Base-by-base conservation (phyloP, 2,888 invertebrate genomes). In the Hirtodrosophila confusa region DNA sequence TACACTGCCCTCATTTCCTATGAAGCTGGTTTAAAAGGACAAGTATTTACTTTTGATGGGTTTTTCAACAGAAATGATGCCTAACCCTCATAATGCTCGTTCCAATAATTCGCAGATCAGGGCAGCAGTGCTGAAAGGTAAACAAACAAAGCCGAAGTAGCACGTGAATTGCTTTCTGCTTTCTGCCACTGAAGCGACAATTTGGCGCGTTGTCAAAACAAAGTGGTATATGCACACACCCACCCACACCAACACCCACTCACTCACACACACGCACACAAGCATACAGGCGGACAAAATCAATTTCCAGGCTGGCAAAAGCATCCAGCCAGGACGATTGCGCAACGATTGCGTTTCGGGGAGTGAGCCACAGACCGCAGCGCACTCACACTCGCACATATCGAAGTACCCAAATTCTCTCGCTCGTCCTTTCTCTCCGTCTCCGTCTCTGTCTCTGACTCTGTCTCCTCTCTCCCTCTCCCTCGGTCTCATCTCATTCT, bases 201-300 rank as follows among this genome's bases (percentile, higher is more conserved):
- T 68, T 78, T 71, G 71, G 62, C 55, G 62, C 54, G 69, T 69
- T 88, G 79, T 82, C 88, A 75, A 58, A 78, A 83, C 86, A 82
- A 83, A 86, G 83, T 82, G 79, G 60, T 63, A 55, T 63, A 70
- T 48, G 65, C 43, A 49, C 41, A 41, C 37, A 47, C 3, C 36
- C 39, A 49, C 17, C 51, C 10, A 12, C 36, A 31, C 7, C 39
- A 8, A 9, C 11, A 33, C 55, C 53, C 17, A 56, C 10, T 9
- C 36, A 31, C 7, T 40, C 10, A 37, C 33, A 56, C 41, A 43
- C 33, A 41, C 43, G 55, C 10, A 37, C 47, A 53, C 27, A 29
- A 37, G 47, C 6, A 41, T 10, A 23, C 27, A 23, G 40, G 68
- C 10, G 45, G 41, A 55, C 78, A 78, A 78, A 78, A 75, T 74